Conservation (phyloP, 2,113 vertebrate genomes). For the Sylvia atricapilla region DNA sequence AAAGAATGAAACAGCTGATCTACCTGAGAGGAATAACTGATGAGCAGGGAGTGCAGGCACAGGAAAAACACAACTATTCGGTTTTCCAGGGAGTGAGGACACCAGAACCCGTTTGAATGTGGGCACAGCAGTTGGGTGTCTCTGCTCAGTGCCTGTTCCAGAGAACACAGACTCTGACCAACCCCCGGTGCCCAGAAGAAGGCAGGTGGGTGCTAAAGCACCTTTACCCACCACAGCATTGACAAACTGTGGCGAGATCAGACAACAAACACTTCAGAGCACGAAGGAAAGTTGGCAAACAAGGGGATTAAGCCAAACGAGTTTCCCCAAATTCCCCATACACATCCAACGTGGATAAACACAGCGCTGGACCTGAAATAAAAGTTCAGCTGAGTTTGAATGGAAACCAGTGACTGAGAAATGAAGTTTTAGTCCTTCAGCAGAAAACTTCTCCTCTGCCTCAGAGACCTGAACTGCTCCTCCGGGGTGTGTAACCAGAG, state of each 20-base stretch:
- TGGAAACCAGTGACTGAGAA: not conserved
- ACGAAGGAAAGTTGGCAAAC: not conserved
- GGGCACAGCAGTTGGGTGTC: not conserved
- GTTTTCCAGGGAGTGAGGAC: not conserved
- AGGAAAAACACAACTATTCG: conserved; percentile 49
- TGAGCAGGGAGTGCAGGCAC: not conserved
- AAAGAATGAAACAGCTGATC: not conserved
- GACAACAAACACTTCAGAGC: not conserved
- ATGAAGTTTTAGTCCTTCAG: not conserved
- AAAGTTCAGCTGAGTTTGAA: not conserved
- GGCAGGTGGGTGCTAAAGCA: not conserved
- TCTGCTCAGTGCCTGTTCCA: not conserved
- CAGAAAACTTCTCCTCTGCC: not conserved
- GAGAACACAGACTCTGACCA: not conserved
- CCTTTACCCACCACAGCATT: not conserved
- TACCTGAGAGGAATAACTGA: conserved; percentile 48
- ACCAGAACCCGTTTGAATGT: not conserved
- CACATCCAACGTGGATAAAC: rapidly evolving
- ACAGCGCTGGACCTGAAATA: not conserved
- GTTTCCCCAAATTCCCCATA: rapidly evolving
- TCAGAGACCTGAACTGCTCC: not conserved
- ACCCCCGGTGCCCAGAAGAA: not conserved
- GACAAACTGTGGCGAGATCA: not conserved
- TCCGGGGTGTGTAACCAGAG: rapidly evolving
- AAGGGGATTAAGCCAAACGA: not conserved